Evolutionary conservation across 2,113 vertebrate species (phyloP).

Genomic region (Xyrauchen texanus): DNA sequence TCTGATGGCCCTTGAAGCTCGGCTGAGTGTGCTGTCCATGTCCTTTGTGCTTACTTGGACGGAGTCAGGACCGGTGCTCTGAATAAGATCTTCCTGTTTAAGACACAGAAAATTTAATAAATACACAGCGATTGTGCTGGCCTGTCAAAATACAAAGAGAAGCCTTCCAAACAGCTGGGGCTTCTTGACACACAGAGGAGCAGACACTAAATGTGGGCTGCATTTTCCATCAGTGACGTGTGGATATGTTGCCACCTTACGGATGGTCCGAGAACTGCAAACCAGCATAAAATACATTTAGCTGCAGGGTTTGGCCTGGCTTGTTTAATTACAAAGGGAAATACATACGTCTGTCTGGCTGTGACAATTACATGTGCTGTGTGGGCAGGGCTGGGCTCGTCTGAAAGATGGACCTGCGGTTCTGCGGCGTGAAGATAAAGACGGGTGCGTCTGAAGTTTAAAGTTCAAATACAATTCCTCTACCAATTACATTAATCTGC

Average conservation of each 20-base stretch:
- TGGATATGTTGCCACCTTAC: slow-evolving; percentile 49
- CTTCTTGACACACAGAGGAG: slow-evolving; percentile 66
- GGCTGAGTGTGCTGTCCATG: slow-evolving; percentile 98
- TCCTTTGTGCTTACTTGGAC: slow-evolving; percentile 97
- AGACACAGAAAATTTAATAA: slow-evolving; percentile 52
- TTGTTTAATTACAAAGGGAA: slow-evolving; percentile 55
- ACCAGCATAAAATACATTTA: slow-evolving; percentile 5
- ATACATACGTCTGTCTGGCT: slow-evolving; percentile 50
- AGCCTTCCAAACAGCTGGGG: slow-evolving; percentile 58
- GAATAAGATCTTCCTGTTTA: slow-evolving; percentile 91
- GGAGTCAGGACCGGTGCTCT: slow-evolving; percentile 87
- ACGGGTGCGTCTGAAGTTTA: slow-evolving; percentile 46
- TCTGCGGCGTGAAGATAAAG: slow-evolving; percentile 48
- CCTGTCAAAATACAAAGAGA: slow-evolving; percentile 44
- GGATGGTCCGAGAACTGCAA: background rate
- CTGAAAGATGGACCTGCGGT: slow-evolving; percentile 36
- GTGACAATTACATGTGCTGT: slow-evolving; percentile 48
- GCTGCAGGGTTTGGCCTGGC: slow-evolving; percentile 43
- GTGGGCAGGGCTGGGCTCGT: slow-evolving; percentile 40
- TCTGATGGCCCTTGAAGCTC: slow-evolving; percentile 95
- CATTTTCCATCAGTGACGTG: background rate
- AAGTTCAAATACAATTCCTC: slow-evolving; percentile 57
- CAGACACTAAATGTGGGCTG: background rate
- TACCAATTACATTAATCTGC: slow-evolving; percentile 56
- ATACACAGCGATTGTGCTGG: slow-evolving; percentile 33